Base-by-base conservation (phyloP, 2,797 vertebrate genomes). In the Cyprinella venusta region DNA sequence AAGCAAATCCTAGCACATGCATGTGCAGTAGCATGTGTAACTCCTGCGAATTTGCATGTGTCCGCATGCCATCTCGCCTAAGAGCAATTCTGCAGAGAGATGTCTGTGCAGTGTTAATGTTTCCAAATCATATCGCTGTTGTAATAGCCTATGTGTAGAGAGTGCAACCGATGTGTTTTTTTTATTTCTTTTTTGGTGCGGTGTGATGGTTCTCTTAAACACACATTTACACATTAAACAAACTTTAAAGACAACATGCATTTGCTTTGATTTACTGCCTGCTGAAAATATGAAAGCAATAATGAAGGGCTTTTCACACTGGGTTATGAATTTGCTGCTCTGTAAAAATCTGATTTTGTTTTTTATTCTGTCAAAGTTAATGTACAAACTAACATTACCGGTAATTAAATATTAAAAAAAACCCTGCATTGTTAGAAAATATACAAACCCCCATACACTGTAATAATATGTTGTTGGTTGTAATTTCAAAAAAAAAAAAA, bases 51-150 rank as follows among this genome's bases (percentile, higher is more conserved):
- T 70, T 6, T 38, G 64, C 61, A 18, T 15, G 63, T 36, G 10
- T 59, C 9, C 33, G 2, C 16, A 76, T 36, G 16, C 30, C 16
- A 0, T n/a, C 42, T 71, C 10, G 10, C 59, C 64, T 71, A 48
- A 68, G 77, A 67, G 59, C 19, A 5, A 40, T 61, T 38, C 30
- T 40, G 52, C n/a, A 13, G 1, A 79, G 33, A 59, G 50, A 48
- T 61, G n/a, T n/a, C n/a, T 38, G 54, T 54, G 64, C 18, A 8
- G 1, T 38, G 76, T 45, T 18, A 10, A 12, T 65, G 68, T 84
- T 77, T 72, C 9, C 21, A 70, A 61, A 30, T 71, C 8, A 64
- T 50, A 52, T 65, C 67, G 71, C 19, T 33, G 10, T 68, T 61
- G 74, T 15, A 13, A 77, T 26, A 61, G 16, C 10, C 36, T 26